phyloP scores from a whole-genome alignment of 2,113 vertebrate genomes.

The Mirounga angustirostris region DNA sequence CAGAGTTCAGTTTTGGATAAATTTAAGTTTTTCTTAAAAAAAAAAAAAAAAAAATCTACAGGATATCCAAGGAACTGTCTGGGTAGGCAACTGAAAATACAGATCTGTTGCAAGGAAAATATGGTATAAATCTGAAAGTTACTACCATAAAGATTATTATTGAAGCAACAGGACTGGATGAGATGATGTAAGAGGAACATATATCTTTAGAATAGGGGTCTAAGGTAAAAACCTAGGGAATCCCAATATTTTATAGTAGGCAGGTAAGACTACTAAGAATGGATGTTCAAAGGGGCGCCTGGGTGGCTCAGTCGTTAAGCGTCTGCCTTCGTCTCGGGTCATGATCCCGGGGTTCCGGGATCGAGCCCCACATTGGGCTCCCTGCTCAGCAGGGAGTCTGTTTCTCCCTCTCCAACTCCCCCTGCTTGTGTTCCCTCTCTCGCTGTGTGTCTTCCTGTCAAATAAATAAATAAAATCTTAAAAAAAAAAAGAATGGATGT shows the following conservation, averaged over 20 bases:
- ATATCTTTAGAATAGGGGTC: background rate
- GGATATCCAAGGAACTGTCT: background rate
- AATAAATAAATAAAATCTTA: no score
- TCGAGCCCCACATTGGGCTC: no score
- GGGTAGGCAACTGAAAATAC: background rate
- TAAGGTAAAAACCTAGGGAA: background rate
- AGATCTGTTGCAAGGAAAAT: background rate
- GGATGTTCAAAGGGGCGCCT: background rate
- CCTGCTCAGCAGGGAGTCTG: no score
- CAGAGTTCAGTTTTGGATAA: background rate
- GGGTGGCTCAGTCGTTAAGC: no score
- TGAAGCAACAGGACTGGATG: background rate
- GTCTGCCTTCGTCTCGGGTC: no score
- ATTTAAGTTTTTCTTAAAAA: background rate
- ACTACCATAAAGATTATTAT: background rate
- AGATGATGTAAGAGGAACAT: background rate
- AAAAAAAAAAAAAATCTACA: background rate
- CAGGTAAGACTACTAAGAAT: background rate
- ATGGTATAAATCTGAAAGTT: background rate
- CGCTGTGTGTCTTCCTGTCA: no score
- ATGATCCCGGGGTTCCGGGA: no score
- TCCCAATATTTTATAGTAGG: background rate
- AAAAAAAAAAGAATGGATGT: background rate
- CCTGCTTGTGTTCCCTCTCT: no score
- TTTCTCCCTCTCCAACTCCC: no score